These are phyloP conservation scores for Halcyon malimbica DNA, from an alignment of 2,113 vertebrate genomes.

Conservation along the genomic window DNA sequence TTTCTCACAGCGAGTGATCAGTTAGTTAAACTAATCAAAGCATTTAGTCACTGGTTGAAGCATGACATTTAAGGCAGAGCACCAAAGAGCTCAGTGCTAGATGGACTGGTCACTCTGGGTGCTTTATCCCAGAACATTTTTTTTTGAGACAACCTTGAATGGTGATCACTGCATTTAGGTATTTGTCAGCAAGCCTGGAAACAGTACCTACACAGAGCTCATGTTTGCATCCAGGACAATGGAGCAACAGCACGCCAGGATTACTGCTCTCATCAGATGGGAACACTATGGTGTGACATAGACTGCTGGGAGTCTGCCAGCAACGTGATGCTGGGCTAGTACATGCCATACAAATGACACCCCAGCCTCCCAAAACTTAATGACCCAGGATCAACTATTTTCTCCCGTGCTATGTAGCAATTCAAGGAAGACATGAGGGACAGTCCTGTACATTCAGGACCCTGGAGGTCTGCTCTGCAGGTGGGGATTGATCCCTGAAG, in stretches of 20 bases:
- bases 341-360: neutral
- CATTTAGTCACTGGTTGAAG: neutral
- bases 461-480: neutral
- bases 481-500: neutral
- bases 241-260: neutral
- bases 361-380: neutral
- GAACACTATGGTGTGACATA: neutral
- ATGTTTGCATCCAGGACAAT: neutral
- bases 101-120: neutral
- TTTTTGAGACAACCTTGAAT: neutral
- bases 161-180: neutral
- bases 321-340: neutral
- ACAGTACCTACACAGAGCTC: rapidly evolving
- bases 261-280: neutral
- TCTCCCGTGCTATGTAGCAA: neutral
- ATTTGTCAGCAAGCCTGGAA: neutral
- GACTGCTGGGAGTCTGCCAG: neutral
- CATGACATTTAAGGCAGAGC: neutral
- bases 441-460: neutral
- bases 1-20: neutral
- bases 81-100: neutral
- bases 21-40: neutral
- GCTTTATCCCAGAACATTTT: neutral
- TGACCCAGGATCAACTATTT: neutral
- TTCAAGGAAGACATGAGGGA: neutral